Base-by-base conservation (phyloP, 2,113 vertebrate species). In the Salvator merianae region DNA sequence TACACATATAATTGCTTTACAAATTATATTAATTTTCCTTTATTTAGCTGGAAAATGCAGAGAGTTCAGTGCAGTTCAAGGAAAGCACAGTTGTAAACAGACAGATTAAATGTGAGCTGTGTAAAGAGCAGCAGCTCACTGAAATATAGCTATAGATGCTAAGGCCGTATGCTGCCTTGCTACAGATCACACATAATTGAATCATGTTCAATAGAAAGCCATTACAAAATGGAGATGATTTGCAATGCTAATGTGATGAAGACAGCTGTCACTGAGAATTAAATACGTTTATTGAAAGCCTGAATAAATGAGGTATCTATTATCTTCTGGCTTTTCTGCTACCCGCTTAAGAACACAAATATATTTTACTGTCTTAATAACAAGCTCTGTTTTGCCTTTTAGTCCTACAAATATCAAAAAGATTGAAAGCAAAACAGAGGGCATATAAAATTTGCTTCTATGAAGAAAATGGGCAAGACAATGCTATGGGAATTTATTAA, bases 231-330 rank as follows among this genome's bases (percentile, higher is more conserved):
- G 84, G 79, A 93, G 91, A 93, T 96, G 92, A 96, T 97, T 96
- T 97, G 96, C 96, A 97, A 96, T 97, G 96, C 96, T 97, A 97
- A 97, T 97, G 84, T 81, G 83, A 90, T 85, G 91, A 95, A 96
- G 96, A 95, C 96, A 97, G 95, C 96, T 97, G 96, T 96, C 96
- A 96, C 95, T 92, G 94, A 91, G 95, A 96, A 96, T 97, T 97
- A 96, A 96, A 96, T 96, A 96, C 95, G 95, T 96, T 96, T 96
- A 95, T 96, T 96, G 94, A 97, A 95, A 95, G 95, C 93, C 94
- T 96, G 96, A 96, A 96, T 96, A 96, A 97, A 96, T 95, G 95
- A 96, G 96, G 95, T 95, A 88, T 95, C 95, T 95, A 96, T 97
- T 97, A 96, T 97, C 94, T 96, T 95, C 96, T 96, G 96, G 95